Evolutionary conservation across 2,888 invertebrate genomes (phyloP).

Genomic region (Microplitis deprimator): DNA sequence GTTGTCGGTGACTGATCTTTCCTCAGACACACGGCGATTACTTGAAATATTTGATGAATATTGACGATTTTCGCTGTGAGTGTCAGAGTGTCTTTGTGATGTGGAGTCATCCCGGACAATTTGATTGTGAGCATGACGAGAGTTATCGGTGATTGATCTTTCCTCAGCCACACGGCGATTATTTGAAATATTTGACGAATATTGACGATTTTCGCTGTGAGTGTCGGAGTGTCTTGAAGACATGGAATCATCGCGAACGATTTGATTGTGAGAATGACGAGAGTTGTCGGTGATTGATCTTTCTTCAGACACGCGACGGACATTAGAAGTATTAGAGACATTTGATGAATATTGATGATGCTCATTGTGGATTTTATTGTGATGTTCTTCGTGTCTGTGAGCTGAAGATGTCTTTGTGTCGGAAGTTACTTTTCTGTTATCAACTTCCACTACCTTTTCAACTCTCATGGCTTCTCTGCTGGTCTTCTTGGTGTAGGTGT

Average conservation of each 20-base stretch:
- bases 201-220: conserved; percentile 43
- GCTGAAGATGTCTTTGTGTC: conserved; percentile 68
- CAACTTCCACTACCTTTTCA: conserved; percentile 49
- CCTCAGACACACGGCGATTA: conserved; percentile 50
- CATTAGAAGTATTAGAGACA: conserved; percentile 34
- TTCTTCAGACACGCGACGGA: conserved; percentile 51
- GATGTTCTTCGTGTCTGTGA: conserved; percentile 15
- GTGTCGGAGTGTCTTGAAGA: too few relatives aligned
- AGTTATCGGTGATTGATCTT: conserved; percentile 46
- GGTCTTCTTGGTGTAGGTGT: conserved; percentile 70
- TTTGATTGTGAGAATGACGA: conserved; percentile 40
- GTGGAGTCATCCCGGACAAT: conserved; percentile 41
- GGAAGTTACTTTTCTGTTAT: conserved; percentile 51
- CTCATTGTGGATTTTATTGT: conserved; percentile 39
- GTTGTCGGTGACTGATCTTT: conserved; percentile 48
- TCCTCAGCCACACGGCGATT: conserved; percentile 52
- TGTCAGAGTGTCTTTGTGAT: too few relatives aligned
- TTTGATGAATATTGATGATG: conserved; percentile 44
- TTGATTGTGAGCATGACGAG: conserved; percentile 42
- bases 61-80: conserved; percentile 42
- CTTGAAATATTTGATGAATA: conserved; percentile 43
- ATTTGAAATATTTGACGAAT: conserved; percentile 42
- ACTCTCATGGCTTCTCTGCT: conserved; percentile 63
- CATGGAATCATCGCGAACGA: conserved; percentile 39
- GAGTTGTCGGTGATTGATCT: conserved; percentile 46